Base-by-base conservation (phyloP, 37 sponge, comb jelly and placozoan species). In the Spongilla lacustris region DNA sequence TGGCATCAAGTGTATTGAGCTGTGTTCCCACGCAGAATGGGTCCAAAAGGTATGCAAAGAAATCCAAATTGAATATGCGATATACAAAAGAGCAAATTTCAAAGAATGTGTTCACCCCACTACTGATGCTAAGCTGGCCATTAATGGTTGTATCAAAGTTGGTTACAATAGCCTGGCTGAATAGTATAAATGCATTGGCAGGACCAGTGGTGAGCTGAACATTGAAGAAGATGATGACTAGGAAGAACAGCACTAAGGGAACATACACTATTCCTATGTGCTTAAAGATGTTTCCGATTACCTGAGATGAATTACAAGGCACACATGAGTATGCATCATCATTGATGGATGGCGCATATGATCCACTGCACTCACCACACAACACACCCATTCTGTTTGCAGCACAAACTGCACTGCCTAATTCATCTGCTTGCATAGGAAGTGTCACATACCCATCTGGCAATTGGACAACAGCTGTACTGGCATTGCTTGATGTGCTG, bases 131-230 rank as follows among this genome's bases (percentile, higher is more conserved):
- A 4, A 77, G 76, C 38, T 66, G 67, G 2, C 71, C 78, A 76
- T 77, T 70, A 26, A 78, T 78, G 48, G 35, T 77, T 6, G 76
- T n/a, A 17, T 58, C 27, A 37, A 77, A 77, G 6, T 66, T 75
- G 24, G 67, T 73, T 72, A 74, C 66, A 4, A 83, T 66, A 5
- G 66, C 24, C 26, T 91, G 91, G 22, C 72, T 30, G 36, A 79
- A 91, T 30, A 91, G 68, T 28, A 91, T 86, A 79, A 91, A 91
- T 0, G 91, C 83, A 77, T 86, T 86, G 17, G 86, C 82, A 13
- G 91, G 87, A 36, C 87, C 91, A 36, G 66, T 83, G 37, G 86
- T 76, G 49, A 91, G 82, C 0, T 79, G 70, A 35, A 91, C 76
- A 68, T 91, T 74, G 48, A 91, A 91, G 9, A 86, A 2, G 13